Conservation (phyloP, 2,113 vertebrate genomes). For the Origma solitaria region DNA sequence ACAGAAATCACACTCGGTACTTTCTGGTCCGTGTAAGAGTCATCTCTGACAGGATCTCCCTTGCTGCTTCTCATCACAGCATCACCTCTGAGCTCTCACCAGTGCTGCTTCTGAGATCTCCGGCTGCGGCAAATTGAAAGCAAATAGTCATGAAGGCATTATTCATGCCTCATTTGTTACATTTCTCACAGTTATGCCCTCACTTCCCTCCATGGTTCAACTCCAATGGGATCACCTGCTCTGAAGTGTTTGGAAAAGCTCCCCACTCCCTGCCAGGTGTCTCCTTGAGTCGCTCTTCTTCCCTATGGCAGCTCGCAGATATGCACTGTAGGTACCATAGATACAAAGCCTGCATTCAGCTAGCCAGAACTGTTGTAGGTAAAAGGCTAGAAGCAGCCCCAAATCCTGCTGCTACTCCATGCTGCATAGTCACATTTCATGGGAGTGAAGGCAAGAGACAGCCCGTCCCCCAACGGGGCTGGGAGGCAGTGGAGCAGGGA, state of each 20-base stretch:
- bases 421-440: accelerated
- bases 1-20: background rate
- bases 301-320: background rate
- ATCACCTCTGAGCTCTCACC: background rate
- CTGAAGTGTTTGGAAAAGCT: background rate
- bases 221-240: background rate
- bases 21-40: background rate
- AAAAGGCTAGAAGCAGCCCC: background rate
- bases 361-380: background rate
- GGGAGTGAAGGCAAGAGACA: background rate
- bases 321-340: accelerated
- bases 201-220: background rate
- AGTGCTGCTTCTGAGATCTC: background rate
- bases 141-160: background rate
- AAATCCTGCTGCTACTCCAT: background rate
- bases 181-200: background rate
- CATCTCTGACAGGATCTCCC: background rate
- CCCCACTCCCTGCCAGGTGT: background rate
- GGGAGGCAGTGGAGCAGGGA: background rate
- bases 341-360: background rate
- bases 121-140: background rate
- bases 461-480: accelerated
- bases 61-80: background rate
- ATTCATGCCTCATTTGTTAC: background rate
- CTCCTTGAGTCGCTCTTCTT: background rate